Percentiles rank a stretch among this genome's conserved stretches.
Conservation (phyloP, 2,113 vertebrate species). For the Eulemur macaco region DNA sequence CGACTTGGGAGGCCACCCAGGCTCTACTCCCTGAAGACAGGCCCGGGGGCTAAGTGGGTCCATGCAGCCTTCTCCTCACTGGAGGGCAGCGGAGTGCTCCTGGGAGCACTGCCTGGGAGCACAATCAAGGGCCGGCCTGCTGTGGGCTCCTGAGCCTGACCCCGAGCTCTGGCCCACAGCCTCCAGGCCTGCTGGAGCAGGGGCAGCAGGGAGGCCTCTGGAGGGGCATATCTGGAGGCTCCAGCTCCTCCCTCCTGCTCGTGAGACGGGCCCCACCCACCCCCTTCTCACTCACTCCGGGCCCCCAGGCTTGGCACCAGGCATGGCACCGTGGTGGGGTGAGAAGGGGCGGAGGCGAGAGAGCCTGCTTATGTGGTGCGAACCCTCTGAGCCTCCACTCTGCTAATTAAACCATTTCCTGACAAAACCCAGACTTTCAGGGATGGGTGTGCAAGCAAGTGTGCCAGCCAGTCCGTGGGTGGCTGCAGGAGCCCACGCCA, state of each 20-base stretch:
- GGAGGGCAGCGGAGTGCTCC: background rate
- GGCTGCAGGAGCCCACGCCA: background rate
- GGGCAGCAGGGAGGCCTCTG: background rate
- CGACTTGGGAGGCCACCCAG: background rate
- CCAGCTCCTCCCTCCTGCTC: background rate
- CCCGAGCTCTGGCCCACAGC: background rate
- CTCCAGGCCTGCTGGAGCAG: background rate
- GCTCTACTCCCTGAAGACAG: background rate
- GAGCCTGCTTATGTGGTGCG: background rate
- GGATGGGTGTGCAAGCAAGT: background rate
- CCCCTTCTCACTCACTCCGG: background rate
- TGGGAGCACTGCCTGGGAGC: background rate
- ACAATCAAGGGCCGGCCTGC: fast-evolving
- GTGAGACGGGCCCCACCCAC: background rate
- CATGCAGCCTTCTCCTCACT: fast-evolving
- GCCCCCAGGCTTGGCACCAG: background rate
- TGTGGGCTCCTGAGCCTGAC: background rate
- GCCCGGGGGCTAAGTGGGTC: background rate
- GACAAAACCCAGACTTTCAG: background rate
- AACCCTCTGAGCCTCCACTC: background rate
- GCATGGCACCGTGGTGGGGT: background rate
- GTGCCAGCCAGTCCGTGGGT: background rate
- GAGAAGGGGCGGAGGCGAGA: conserved; percentile 36
- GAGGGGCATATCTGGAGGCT: background rate
- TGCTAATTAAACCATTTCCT: conserved; percentile 32